Evolutionary conservation across 2,113 vertebrate species (phyloP).

Genomic region (Menura novaehollandiae): DNA sequence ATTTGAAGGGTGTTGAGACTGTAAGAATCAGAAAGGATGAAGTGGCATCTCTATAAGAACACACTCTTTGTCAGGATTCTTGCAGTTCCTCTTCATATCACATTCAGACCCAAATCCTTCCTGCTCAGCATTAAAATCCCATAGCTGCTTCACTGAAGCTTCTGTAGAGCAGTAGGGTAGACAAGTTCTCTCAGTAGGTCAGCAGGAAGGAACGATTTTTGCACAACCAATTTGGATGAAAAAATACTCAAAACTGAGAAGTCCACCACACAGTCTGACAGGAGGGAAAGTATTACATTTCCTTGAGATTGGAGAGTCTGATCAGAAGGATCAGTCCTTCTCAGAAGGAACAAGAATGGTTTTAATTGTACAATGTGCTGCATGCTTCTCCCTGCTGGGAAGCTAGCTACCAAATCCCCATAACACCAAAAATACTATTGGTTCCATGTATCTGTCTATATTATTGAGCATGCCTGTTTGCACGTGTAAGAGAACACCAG

Average conservation of each 20-base stretch:
- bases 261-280: not conserved
- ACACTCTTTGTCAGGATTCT: not conserved
- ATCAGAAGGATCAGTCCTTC: not conserved
- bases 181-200: not conserved
- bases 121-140: not conserved
- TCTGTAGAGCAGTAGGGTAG: not conserved
- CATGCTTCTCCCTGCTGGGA: not conserved
- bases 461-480: not conserved
- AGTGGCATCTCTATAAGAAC: not conserved
- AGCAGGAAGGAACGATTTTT: not conserved
- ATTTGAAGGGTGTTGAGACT: not conserved
- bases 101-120: not conserved
- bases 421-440: not conserved
- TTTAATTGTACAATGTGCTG: not conserved
- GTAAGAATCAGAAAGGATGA: not conserved
- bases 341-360: not conserved
- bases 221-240: not conserved
- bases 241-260: not conserved
- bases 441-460: not conserved
- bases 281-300: not conserved
- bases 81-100: not conserved
- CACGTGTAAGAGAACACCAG: not conserved
- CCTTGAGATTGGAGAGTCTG: not conserved
- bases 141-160: not conserved
- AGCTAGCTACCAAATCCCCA: not conserved